Percentiles rank a stretch among this genome's conserved stretches.
Conservation (phyloP, 1,140 invertebrate species). For the Trichogramma pretiosum region DNA sequence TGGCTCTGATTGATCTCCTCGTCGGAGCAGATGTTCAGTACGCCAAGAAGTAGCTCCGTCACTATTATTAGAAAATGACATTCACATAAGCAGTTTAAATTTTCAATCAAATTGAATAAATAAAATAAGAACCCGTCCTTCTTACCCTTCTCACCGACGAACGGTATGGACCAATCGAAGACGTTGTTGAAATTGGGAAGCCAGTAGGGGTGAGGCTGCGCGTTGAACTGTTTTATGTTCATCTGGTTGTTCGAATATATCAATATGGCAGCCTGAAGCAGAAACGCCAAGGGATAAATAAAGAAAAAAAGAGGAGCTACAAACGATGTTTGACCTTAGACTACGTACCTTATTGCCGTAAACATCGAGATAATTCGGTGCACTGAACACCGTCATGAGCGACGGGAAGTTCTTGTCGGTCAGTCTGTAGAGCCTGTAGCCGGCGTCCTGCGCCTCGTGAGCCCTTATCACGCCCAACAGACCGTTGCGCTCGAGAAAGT, state of each 20-base stretch:
- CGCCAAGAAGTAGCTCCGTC: constrained; percentile 99
- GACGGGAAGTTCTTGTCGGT: constrained; percentile 99
- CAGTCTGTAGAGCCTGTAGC: constrained; percentile 99
- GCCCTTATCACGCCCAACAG: constrained; percentile 98
- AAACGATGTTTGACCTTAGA: not conserved
- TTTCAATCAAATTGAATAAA: not conserved
- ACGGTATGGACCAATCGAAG: constrained; percentile 99
- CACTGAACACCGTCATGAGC: constrained; percentile 99
- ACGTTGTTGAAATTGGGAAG: constrained; percentile 99
- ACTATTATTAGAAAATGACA: constrained; percentile 49
- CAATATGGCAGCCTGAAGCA: constrained; percentile 83
- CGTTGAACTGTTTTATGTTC: constrained; percentile 99
- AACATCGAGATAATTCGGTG: constrained; percentile 99
- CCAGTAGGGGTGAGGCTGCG: constrained; percentile 99
- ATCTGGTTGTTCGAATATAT: constrained; percentile 99
- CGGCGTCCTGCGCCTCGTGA: constrained; percentile 99
- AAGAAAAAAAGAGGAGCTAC: not conserved
- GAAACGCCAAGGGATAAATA: constrained; percentile 19
- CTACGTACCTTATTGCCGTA: constrained; percentile 99
- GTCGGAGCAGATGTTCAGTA: constrained; percentile 99
- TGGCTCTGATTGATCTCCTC: constrained; percentile 98
- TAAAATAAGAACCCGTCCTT: constrained; percentile 1
- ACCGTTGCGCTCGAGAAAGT: constrained; percentile 99
- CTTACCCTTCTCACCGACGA: constrained; percentile 95
- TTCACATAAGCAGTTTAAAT: not conserved